Evolutionary conservation across 2,797 vertebrate species (phyloP), one percentile per base, ranked within the genome.

Genomic region (Danio aesculapii): DNA sequence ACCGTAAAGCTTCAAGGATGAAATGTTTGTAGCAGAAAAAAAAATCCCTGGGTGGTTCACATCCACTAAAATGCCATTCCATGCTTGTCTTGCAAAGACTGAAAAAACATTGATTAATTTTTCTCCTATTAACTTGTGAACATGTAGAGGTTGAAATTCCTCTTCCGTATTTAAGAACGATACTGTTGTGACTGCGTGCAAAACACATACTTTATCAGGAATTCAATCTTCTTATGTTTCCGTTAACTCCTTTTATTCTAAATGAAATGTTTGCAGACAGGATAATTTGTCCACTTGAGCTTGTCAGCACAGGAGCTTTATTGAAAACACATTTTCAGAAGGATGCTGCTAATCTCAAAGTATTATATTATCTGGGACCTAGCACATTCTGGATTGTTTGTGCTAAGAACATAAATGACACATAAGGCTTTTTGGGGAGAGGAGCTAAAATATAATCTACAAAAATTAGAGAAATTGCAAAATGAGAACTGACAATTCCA

Each of bases 181-280:
- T 64, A 16, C 8, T 10, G 8, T 11, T 16, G 16, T 17, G 41
- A 39, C 12, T 61, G 41, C n/a, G n/a, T 49, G 64, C 43, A 49
- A 17, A 67, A 47, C 43, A 13, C 44, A 64, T 61, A 39, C 14
- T 14, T 1, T 10, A n/a, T 5, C 11, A 67, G 0, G n/a, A 11
- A 49, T 13, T 67, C 64, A 67, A 19, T 49, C n/a, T 6, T 4
- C 10, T 47, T 19, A 13, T 21, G 64, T 67, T 67, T 67, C 8
- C 13, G 44, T 47, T 11, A 47, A 13, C 19, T 67, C 17, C 10
- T 67, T 67, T 47, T 67, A 19, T 12, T 46, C n/a, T 43, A 47
- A 67, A 3, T 47, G 17, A 67, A 66, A 49, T 21, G 44, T 49
- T 67, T 67, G 64, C 64, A 47, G 44, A 67, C 44, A 47, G 19